These are phyloP conservation scores for Calephelis perditalis DNA, from an alignment of 2,888 invertebrate genomes.

Conservation along the genomic window DNA sequence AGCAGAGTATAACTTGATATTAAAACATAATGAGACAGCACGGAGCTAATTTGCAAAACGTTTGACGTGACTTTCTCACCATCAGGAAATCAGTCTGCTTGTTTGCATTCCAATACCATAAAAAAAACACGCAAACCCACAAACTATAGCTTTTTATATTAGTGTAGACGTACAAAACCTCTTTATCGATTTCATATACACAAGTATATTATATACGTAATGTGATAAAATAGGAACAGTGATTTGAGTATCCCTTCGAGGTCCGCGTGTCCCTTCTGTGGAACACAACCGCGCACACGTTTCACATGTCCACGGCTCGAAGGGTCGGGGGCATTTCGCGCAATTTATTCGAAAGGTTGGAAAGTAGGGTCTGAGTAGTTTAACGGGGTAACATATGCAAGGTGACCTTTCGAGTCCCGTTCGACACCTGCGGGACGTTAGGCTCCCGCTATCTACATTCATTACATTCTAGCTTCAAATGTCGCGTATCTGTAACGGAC, in stretches of 20 bases:
- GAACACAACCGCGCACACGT: neutral
- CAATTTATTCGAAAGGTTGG: slow-evolving; percentile 20
- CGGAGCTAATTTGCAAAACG: too few relatives aligned
- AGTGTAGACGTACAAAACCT: too few relatives aligned
- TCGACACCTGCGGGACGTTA: slow-evolving; percentile 56
- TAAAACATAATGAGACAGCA: too few relatives aligned
- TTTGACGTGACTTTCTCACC: too few relatives aligned
- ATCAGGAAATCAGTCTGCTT: too few relatives aligned
- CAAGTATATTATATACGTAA: too few relatives aligned
- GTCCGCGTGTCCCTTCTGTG: neutral
- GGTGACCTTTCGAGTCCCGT: slow-evolving; percentile 65
- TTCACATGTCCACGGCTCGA: neutral
- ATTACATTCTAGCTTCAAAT: slow-evolving; percentile 25
- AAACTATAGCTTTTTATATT: too few relatives aligned
- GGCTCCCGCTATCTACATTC: slow-evolving; percentile 48
- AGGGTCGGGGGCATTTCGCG: slow-evolving; percentile 17
- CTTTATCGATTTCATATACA: too few relatives aligned
- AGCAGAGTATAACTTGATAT: too few relatives aligned
- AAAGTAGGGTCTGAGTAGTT: slow-evolving; percentile 25
- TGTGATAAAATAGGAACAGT: slow-evolving; percentile 8
- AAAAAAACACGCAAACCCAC: too few relatives aligned
- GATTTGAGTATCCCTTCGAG: neutral
- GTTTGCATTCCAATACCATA: too few relatives aligned
- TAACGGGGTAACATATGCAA: slow-evolving; percentile 33
- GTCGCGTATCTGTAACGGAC: slow-evolving; percentile 15